Percentiles rank a stretch among this genome's conserved stretches.
Conservation (phyloP, 2,888 invertebrate genomes). For the Serrognathus titanus region DNA sequence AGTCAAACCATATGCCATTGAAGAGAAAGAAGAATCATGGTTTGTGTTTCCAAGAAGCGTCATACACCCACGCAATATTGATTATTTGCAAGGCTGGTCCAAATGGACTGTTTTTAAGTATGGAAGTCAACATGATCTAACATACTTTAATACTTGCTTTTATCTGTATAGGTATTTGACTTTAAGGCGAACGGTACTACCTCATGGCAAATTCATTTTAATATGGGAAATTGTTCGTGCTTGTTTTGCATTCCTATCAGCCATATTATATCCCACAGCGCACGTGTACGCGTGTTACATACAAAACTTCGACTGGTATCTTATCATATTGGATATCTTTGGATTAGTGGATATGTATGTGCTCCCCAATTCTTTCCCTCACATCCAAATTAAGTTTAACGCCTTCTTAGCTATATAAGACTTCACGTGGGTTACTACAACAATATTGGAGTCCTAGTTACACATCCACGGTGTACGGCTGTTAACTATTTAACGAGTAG, state of each 20-base stretch:
- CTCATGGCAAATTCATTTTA: constrained; percentile 28
- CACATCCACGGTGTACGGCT: constrained; percentile 26
- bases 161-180: constrained; percentile 23
- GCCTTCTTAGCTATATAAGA: constrained; percentile 24
- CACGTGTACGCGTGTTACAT: constrained; percentile 19
- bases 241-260: constrained; percentile 22
- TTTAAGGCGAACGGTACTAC: constrained; percentile 27
- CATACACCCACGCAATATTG: constrained; percentile 19
- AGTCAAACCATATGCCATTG: constrained; percentile 7
- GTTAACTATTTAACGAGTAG: constrained; percentile 25
- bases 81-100: constrained; percentile 23
- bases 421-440: constrained; percentile 31
- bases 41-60: constrained; percentile 25
- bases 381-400: constrained; percentile 12
- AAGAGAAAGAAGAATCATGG: constrained; percentile 23
- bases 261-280: constrained; percentile 21
- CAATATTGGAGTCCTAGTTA: constrained; percentile 25
- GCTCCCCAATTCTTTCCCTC: too few species aligned
- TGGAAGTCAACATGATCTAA: not conserved
- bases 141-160: not conserved
- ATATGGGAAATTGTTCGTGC: constrained; percentile 27
- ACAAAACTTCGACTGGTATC: constrained; percentile 7
- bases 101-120: constrained; percentile 18
- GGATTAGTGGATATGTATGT: constrained; percentile 28
- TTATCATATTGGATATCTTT: constrained; percentile 17